Evolutionary conservation across 2,888 invertebrate genomes (phyloP).

Genomic region (Galerucella pusilla): DNA sequence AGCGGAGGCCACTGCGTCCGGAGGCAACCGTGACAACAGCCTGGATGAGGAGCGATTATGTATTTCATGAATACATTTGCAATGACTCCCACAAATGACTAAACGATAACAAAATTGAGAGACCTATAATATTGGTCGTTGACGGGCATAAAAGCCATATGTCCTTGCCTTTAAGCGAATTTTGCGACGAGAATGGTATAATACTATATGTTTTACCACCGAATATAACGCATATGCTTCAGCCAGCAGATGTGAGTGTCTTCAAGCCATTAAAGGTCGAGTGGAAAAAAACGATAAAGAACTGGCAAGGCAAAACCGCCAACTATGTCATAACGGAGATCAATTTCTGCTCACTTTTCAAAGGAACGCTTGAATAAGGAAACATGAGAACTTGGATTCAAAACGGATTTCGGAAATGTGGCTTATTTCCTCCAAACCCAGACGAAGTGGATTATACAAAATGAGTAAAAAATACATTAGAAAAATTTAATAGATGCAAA

Average conservation of each 20-base stretch:
- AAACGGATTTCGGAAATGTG: too few species aligned
- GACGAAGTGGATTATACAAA: too few species aligned
- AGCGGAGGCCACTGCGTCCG: too few species aligned
- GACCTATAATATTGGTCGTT: not conserved
- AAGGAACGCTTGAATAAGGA: too few species aligned
- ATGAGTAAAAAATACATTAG: not conserved
- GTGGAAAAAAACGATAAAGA: not conserved
- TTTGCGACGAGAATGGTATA: not conserved
- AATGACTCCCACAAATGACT: not conserved
- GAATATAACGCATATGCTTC: constrained; percentile 1
- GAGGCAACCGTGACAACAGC: not conserved
- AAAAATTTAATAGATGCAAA: not conserved
- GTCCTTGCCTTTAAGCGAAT: too few species aligned
- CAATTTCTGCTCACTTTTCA: too few species aligned
- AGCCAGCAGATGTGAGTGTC: constrained; percentile 14
- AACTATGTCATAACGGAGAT: too few species aligned
- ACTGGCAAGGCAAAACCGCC: not conserved
- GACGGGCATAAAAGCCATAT: not conserved
- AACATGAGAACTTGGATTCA: too few species aligned
- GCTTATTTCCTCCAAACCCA: too few species aligned
- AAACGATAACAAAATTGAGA: not conserved
- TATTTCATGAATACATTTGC: not conserved
- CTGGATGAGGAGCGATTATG: not conserved
- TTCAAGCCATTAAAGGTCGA: constrained; percentile 6
- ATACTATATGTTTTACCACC: not conserved